These are phyloP conservation scores for Onychomys arenicola DNA, from an alignment of 2,797 vertebrate species.

Conservation along the genomic window DNA sequence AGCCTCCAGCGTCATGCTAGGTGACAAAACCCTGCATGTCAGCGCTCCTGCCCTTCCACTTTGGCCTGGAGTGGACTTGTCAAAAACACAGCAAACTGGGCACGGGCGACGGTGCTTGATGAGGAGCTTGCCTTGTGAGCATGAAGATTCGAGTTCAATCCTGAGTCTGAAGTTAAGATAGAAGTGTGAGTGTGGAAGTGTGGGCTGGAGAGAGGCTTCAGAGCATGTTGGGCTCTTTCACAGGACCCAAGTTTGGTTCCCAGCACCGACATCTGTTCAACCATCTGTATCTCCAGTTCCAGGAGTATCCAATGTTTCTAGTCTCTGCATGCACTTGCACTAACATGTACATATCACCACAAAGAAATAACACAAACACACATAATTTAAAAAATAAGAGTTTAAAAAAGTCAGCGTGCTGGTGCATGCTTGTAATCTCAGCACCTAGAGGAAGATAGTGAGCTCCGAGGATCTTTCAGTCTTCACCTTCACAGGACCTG, in stretches of 20 bases:
- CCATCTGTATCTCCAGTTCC: neutral
- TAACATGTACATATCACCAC: neutral
- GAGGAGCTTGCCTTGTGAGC: neutral
- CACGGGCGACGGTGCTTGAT: neutral
- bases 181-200: too few species aligned
- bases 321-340: neutral
- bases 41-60: conserved; percentile 11
- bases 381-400: neutral
- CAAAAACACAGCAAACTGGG: conserved; percentile 47
- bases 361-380: neutral
- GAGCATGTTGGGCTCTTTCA: neutral
- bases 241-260: neutral
- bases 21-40: conserved; percentile 71
- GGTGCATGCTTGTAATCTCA: neutral
- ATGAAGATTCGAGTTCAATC: neutral
- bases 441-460: neutral
- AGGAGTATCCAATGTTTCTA: neutral
- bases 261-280: too few species aligned
- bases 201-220: neutral
- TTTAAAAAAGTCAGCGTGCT: neutral
- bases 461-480: neutral
- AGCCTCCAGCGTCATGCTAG: conserved; percentile 84
- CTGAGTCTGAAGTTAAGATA: neutral
- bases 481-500: neutral
- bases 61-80: neutral